Evolutionary conservation across 2,113 vertebrate species (phyloP).

Genomic region (Gracilinanus agilis): DNA sequence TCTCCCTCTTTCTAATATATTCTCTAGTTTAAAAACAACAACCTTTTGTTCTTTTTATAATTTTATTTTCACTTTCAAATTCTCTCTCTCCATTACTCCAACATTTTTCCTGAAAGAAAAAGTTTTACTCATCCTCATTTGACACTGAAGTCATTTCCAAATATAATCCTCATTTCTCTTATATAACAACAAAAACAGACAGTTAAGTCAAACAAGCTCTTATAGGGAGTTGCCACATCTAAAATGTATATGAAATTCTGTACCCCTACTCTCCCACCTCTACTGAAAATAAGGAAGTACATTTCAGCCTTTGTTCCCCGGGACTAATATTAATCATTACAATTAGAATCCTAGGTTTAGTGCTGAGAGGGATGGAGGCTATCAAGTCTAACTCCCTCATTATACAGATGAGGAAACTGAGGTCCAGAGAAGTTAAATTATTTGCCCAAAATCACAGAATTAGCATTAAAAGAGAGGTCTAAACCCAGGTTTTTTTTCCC

Average conservation of each 20-base stretch:
- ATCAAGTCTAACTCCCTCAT: background rate
- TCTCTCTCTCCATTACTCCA: background rate
- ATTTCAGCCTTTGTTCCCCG: background rate
- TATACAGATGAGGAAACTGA: no score
- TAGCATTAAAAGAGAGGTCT: background rate
- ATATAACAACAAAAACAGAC: background rate
- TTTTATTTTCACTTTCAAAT: no score
- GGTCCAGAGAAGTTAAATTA: background rate
- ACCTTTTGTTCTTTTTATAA: background rate
- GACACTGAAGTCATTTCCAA: background rate
- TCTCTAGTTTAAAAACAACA: background rate
- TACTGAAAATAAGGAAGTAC: background rate
- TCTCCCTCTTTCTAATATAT: background rate
- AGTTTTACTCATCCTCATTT: background rate
- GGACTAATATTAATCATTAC: background rate
- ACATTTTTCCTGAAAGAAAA: background rate
- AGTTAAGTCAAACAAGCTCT: background rate
- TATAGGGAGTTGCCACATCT: background rate
- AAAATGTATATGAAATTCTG: background rate
- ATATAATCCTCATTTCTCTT: background rate
- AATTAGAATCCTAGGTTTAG: background rate
- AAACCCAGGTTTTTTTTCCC: background rate
- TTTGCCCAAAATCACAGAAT: background rate
- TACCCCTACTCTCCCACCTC: background rate
- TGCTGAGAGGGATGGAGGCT: background rate